Percentiles rank a stretch among this genome's conserved stretches.
These are phyloP conservation scores for Napeogenes inachia DNA, from an alignment of 2,888 invertebrate species.

Conservation along the genomic window DNA sequence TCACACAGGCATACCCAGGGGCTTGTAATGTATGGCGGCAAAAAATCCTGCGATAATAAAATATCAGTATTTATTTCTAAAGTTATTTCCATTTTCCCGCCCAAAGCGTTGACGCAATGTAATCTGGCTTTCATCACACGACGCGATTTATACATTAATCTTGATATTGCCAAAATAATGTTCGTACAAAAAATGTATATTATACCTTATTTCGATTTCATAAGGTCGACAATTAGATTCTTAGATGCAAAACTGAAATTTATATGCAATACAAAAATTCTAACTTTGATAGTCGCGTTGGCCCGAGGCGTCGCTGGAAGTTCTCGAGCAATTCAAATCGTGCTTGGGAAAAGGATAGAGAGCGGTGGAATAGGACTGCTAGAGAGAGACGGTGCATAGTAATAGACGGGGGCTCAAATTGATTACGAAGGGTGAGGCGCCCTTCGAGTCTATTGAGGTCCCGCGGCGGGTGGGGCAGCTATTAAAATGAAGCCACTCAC, in stretches of 20 bases:
- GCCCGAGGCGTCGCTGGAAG: constrained; percentile 57
- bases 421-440: constrained; percentile 70
- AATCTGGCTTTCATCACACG: constrained; percentile 62
- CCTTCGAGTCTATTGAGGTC: constrained; percentile 61
- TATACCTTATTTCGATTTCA: constrained; percentile 31
- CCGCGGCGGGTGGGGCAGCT: constrained; percentile 59
- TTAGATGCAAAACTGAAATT: constrained; percentile 16
- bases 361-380: constrained; percentile 24
- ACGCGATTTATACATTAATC: constrained; percentile 60
- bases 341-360: constrained; percentile 46
- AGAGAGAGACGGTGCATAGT: constrained; percentile 45
- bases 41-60: neutral
- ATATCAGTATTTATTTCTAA: constrained; percentile 35
- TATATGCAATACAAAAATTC: constrained; percentile 48
- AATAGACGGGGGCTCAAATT: constrained; percentile 67
- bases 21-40: neutral
- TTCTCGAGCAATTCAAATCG: constrained; percentile 51
- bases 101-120: constrained; percentile 58
- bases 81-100: constrained; percentile 55
- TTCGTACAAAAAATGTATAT: constrained; percentile 24
- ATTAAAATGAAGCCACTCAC: constrained; percentile 50
- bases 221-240: constrained; percentile 5
- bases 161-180: constrained; percentile 37
- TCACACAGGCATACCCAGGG: neutral
- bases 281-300: constrained; percentile 54